Base-by-base conservation (phyloP, 2,113 vertebrate genomes). In the Corvus hawaiiensis region DNA sequence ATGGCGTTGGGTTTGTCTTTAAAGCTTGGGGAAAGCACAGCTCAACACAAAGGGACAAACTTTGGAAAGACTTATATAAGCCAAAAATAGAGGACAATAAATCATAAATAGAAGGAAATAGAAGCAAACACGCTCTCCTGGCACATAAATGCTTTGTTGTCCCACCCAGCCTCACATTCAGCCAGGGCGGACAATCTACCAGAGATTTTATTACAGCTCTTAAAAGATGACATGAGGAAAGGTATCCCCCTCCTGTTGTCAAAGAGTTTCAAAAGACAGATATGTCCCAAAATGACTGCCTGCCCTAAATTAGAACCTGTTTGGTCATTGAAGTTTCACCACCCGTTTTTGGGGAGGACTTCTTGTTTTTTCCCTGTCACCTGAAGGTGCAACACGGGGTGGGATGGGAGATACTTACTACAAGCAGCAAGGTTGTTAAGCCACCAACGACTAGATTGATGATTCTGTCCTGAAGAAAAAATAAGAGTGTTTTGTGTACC, bases 391-490 rank as follows among this genome's bases (percentile, higher is more conserved):
- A 85, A 11, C 9, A 2, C 1, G 1, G n/a, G 32, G 19, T 8
- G 1, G 33, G 58, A 54, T 69, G 32, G 41, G 49, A 66, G 89
- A 92, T 98, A 99, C 99, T 99, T 98, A 99, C 99, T 90, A 99
- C 91, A 91, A 99, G 98, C 83, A 99, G 94, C 96, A 99, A 92
- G 67, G 98, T 98, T 3, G 99, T 99, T 85, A 99, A 97, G 93
- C 98, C 98, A 62, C 99, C 99, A 94, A 99, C 98, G 24, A 98
- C 98, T 92, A 99, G 96, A 97, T 99, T 99, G 97, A 99, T 99
- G 97, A 99, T 98, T 97, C 99, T 98, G 97, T 99, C 99, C 99
- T 99, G 98, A 76, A 82, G 55, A 58, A 33, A 72, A 88, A n/a
- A 61, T 16, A 83, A 39, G 48, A 63, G 20, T 22, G 41, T 84